A percentile compares a stretch with the other conserved stretches of the same genome.
Evolutionary conservation across 2,797 vertebrate genomes (phyloP).

Genomic region (Anguilla pacifica): DNA sequence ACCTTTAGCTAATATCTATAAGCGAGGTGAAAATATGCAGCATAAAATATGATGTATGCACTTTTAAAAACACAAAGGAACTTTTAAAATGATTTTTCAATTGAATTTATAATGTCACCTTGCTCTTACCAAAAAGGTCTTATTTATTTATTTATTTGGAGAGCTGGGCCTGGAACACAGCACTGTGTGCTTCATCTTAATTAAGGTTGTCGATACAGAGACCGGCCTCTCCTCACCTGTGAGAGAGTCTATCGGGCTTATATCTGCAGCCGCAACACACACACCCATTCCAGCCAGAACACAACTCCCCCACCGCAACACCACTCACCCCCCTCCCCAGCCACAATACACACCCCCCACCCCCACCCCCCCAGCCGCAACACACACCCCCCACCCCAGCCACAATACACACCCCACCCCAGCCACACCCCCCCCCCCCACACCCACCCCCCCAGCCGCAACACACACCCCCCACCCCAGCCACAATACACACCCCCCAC

Average conservation of each 20-base stretch:
- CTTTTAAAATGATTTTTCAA: neutral
- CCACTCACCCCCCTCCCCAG: too few species aligned
- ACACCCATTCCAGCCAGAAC: too few species aligned
- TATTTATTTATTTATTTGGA: neutral
- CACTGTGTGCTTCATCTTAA: neutral
- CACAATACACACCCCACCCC: too few species aligned
- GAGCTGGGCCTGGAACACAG: neutral
- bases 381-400: too few species aligned
- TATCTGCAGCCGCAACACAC: too few species aligned
- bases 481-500: too few species aligned
- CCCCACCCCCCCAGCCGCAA: too few species aligned
- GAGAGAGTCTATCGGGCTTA: neutral
- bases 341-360: too few species aligned
- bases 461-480: too few species aligned
- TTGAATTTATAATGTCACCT: neutral
- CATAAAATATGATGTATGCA: neutral
- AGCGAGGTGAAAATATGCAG: neutral
- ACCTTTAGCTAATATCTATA: neutral
- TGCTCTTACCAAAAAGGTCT: neutral
- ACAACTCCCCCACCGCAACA: too few species aligned
- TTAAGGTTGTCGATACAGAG: neutral
- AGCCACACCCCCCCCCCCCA: too few species aligned
- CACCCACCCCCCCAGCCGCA: too few species aligned
- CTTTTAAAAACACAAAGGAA: neutral
- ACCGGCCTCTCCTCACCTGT: neutral